Conservation (phyloP, 2,113 vertebrate species). For the Stegastes partitus region DNA sequence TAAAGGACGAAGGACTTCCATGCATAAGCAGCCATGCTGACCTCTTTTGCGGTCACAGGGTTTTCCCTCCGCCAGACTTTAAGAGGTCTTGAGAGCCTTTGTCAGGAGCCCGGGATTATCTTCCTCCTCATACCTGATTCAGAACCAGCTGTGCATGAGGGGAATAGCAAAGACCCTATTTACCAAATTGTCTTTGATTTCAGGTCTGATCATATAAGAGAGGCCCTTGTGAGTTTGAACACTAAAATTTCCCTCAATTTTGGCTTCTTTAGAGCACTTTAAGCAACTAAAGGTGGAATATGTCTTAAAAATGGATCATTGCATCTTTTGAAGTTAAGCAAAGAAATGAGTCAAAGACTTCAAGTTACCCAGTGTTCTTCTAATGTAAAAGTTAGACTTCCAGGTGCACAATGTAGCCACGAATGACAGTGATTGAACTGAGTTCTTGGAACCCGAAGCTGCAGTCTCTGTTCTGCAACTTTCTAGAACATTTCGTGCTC, state of each 20-base stretch:
- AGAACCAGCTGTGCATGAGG: background rate
- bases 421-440: background rate
- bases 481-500: constrained; percentile 2
- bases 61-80: too few species aligned
- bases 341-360: background rate
- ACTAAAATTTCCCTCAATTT: background rate
- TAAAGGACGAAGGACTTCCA: background rate
- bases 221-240: background rate
- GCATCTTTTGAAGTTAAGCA: background rate
- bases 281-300: background rate
- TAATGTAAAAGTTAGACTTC: background rate
- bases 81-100: background rate
- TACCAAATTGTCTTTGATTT: constrained; percentile 2
- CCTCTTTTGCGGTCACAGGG: too few species aligned
- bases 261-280: background rate
- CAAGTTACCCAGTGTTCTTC: background rate
- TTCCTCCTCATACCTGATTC: background rate
- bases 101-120: background rate
- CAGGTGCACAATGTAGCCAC: background rate
- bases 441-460: background rate
- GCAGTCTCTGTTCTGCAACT: background rate
- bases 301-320: background rate
- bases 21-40: too few species aligned
- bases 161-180: background rate
- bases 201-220: background rate